Evolutionary conservation across 2,113 vertebrate genomes (phyloP).

Genomic region (sheep (Ovis aries)): ARS-UI_Ramb_v3.0 NC_056067.1:46787001-46787500

Average conservation of each 20-base stretch:
- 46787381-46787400: background rate
- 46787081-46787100: background rate
- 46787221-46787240: background rate
- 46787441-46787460: background rate
- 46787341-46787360: background rate
- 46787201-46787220: background rate
- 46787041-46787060: background rate
- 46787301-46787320: background rate
- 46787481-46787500: background rate
- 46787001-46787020: background rate
- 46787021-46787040: background rate
- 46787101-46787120: background rate
- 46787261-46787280: background rate
- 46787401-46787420: background rate
- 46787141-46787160: background rate
- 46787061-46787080: background rate
- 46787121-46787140: background rate
- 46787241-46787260: background rate
- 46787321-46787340: background rate
- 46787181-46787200: background rate
- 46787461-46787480: background rate
- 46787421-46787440: background rate
- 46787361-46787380: background rate
- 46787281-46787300: background rate
- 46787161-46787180: background rate